Conservation (phyloP, 2,113 vertebrate species). For the Acanthisitta chloris region DNA sequence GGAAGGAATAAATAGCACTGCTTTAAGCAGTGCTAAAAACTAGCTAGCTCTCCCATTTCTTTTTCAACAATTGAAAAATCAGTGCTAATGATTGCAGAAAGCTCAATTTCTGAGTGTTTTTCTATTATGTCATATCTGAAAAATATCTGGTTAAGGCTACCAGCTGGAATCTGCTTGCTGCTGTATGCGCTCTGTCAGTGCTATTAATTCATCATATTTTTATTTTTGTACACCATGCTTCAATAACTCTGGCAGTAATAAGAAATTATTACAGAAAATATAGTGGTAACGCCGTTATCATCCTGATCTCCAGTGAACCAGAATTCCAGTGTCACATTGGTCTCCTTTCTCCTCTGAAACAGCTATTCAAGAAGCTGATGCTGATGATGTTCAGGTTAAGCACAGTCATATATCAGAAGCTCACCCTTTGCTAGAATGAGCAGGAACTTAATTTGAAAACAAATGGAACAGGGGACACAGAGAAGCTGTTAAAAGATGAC, state of each 20-base stretch:
- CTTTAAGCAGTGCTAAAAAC: background rate
- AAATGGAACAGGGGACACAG: background rate
- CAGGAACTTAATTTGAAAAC: slow-evolving; percentile 33
- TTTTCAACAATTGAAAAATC: background rate
- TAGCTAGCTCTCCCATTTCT: background rate
- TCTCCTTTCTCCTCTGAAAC: background rate
- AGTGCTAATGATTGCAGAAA: background rate
- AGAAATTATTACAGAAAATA: background rate
- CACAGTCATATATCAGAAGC: background rate
- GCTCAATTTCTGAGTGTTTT: background rate
- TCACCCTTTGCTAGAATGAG: slow-evolving; percentile 6
- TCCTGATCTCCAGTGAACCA: background rate
- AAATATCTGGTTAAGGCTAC: background rate
- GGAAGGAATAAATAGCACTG: background rate
- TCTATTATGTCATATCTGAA: background rate
- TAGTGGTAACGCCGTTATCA: background rate
- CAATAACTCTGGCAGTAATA: background rate
- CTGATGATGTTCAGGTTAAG: background rate
- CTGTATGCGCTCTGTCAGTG: background rate
- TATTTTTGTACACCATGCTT: background rate
- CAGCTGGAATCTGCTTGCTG: background rate
- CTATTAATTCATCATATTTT: background rate
- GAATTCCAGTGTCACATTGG: background rate
- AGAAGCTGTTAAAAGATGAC: background rate
- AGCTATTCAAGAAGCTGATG: background rate